Base-by-base conservation (phyloP, 2,797 vertebrate genomes). In the Heliangelus exortis region DNA sequence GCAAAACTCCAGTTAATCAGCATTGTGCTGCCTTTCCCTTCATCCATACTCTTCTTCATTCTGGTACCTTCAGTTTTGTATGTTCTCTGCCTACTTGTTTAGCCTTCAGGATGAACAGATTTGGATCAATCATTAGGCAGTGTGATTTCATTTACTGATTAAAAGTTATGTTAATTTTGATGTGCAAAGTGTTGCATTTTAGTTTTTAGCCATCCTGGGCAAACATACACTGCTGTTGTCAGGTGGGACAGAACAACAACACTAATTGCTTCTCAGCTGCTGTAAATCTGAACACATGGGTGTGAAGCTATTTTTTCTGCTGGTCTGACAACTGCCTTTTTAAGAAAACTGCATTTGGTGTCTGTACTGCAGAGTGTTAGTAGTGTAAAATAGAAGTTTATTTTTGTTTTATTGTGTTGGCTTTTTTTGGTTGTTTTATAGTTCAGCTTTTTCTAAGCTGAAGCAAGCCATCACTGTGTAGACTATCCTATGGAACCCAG, bases 131-230 rank as follows among this genome's bases (percentile, higher is more conserved):
- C 48, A 19, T 87, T 73, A 62, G 62, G 22, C 65, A 76, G 43
- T 51, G 51, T 8, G 15, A 63, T 76, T 92, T 67, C 34, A 36
- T 34, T 80, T 28, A 12, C 12, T 17, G n/a, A 3, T 51, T 55
- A 65, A 19, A 51, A 86, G n/a, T 75, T 79, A n/a, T 1, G 6
- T 39, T 39, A 11, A 29, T 48, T 74, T 33, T 41, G 41, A 21
- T 61, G 31, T 57, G 63, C 34, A 0, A 0, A 7, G 18, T 55
- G 4, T 51, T 1, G 0, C 4, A 10, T 77, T 9, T 58, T 2
- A 0, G 8, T 34, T 55, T 21, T 74, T 82, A 9, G 0, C 0
- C 20, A 41, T 41, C 19, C 28, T 0, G 0, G n/a, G 55, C 2
- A 1, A 9, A 26, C 0, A 0, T 8, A 26, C 0, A 0, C 23